Evolutionary conservation across 2,888 invertebrate species (phyloP), one percentile per base, ranked within the genome.

Genomic region (Archips xylosteana): DNA sequence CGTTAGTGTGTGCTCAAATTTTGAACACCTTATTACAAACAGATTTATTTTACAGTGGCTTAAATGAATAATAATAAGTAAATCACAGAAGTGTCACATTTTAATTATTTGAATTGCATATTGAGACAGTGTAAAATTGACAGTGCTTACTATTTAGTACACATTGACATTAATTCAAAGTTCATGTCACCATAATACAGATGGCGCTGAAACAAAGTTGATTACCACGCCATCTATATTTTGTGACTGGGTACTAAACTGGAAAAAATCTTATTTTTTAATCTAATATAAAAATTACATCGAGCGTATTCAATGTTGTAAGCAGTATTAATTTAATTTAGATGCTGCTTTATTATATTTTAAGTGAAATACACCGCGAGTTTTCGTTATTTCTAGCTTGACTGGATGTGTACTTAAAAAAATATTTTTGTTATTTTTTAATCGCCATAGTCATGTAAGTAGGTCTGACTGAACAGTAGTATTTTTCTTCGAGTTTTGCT

Each of bases 311-410:
- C 74, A 78, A 77, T 80, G 81, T 81, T 79, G 80, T 84, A 78
- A 75, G 79, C 83, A 84, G 83, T 83, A 83, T 83, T 84, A 82
- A 59, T 76, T 79, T 81, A 59, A 36, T 71, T 77, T 73, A 47
- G 70, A 66, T 71, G 61, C 67, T 67, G 62, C 72, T 67, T 54
- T 61, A 32, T 63, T 63, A 32, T 63, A 47, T 47, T 34, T 32
- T 65, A 36, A 42, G 49, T 49, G 3, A 34, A 36, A 13, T 32
- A 49, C 32, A 36, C 42, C 39, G 60, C 47, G 42, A 42, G 49
- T 59, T 67, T 49, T 69, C 57, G 68, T 73, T 74, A 34, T 71
- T 61, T 62, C 54, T 66, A 15, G 49, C 54, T 65, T 64, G 34
- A n/a, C 65, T 32, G 49, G 49, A 65, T 36, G 9, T 51, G 65